Conservation (phyloP, 2,113 vertebrate species). For the Neopipo cinnamomea region DNA sequence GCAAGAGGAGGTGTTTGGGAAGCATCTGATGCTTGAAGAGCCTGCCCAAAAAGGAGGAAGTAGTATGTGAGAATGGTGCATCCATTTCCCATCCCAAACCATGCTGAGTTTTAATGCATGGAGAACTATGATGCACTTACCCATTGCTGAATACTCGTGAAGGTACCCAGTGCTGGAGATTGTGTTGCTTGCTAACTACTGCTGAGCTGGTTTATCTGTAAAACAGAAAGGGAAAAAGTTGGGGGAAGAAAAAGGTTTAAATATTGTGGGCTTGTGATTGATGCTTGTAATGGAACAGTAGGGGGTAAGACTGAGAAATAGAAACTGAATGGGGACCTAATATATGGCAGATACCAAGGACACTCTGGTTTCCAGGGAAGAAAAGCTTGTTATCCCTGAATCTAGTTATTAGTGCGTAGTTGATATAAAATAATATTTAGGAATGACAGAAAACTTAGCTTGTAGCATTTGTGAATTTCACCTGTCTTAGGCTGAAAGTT, state of each 20-base stretch:
- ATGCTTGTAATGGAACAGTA: background rate
- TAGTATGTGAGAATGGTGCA: background rate
- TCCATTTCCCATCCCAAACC: background rate
- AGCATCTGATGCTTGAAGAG: background rate
- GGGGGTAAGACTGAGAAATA: background rate
- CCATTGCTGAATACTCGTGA: background rate
- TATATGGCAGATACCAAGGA: accelerated
- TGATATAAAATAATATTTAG: background rate
- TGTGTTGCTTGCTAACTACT: background rate
- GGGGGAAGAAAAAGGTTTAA: background rate
- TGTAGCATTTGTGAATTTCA: background rate
- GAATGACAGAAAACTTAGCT: background rate
- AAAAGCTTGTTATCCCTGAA: background rate
- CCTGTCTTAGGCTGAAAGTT: background rate
- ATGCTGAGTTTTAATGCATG: background rate
- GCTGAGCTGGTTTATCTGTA: background rate
- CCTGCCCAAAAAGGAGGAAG: background rate
- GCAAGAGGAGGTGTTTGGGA: background rate
- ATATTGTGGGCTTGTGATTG: background rate
- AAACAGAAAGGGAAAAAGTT: background rate
- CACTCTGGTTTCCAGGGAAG: background rate
- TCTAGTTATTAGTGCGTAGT: background rate
- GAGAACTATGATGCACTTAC: background rate
- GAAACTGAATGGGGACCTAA: background rate
- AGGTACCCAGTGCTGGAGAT: background rate